phyloP scores from a whole-genome alignment of 2,888 invertebrate species.

The Clanis bilineata region DNA sequence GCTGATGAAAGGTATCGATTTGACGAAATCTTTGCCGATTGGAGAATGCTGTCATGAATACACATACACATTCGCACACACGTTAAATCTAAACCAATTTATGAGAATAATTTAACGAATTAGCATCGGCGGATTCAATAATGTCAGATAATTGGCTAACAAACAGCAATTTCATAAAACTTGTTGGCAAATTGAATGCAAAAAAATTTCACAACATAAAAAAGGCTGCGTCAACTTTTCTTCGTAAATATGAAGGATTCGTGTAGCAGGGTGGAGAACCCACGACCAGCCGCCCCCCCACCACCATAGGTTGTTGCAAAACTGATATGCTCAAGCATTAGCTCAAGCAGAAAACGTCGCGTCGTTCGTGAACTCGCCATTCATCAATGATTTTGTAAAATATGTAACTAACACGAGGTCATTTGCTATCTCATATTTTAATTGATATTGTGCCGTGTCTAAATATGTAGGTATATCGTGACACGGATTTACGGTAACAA shows the following conservation, averaged over 20 bases:
- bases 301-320: neutral
- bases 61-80: neutral
- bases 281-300: conserved; percentile 18
- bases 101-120: neutral
- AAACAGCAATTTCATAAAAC: neutral
- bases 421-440: neutral
- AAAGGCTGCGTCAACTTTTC: conserved; percentile 30
- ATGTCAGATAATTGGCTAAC: neutral
- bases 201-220: conserved; percentile 31
- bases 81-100: neutral
- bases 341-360: neutral
- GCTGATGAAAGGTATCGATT: conserved; percentile 4
- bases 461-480: neutral
- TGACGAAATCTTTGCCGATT: conserved; percentile 8
- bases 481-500: neutral
- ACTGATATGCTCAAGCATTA: neutral
- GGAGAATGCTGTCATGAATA: neutral
- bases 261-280: conserved; percentile 22
- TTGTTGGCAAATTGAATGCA: conserved; percentile 12
- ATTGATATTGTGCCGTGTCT: neutral
- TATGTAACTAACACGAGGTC: conserved; percentile 14
- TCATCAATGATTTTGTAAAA: conserved; percentile 1
- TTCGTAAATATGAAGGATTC: conserved; percentile 35
- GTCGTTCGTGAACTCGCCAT: neutral
- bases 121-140: neutral